A percentile compares a stretch with the other conserved stretches of the same genome.
phyloP scores from a whole-genome alignment of 2,888 invertebrate genomes.

The Drosophila prolongata region DNA sequence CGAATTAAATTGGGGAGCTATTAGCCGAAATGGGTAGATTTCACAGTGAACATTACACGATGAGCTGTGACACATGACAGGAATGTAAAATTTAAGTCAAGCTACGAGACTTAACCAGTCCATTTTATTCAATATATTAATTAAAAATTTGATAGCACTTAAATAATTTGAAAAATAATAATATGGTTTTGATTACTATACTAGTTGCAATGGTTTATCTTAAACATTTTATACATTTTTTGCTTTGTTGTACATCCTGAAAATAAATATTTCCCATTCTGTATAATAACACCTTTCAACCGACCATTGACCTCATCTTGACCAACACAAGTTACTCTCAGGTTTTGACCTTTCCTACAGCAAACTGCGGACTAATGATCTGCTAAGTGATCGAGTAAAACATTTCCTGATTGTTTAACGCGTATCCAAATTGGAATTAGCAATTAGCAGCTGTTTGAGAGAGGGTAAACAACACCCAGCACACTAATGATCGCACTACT shows the following conservation, averaged over 20 bases:
- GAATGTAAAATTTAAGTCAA: slow-evolving; percentile 1
- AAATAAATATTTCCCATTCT: no score
- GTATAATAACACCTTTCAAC: not conserved
- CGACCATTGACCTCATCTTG: not conserved
- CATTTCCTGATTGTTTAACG: slow-evolving; percentile 33
- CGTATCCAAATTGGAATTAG: slow-evolving; percentile 18
- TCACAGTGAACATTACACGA: not conserved
- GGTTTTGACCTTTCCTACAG: not conserved
- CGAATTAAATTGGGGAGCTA: slow-evolving; percentile 5
- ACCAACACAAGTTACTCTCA: not conserved
- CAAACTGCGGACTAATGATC: slow-evolving; percentile 15
- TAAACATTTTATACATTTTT: no score
- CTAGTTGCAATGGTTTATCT: no score
- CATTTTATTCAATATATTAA: not conserved
- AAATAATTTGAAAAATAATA: no score
- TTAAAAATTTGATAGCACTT: no score
- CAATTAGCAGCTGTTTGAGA: slow-evolving; percentile 27
- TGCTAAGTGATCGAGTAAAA: slow-evolving; percentile 37
- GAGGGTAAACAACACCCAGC: slow-evolving; percentile 14
- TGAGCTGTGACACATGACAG: not conserved
- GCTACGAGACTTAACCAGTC: not conserved
- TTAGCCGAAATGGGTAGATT: not conserved
- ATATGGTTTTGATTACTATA: no score
- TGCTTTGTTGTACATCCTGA: no score
- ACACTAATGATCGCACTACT: slow-evolving; percentile 17